Base-by-base conservation (phyloP, 2,888 invertebrate genomes). In the Ichneumon xanthorius region DNA sequence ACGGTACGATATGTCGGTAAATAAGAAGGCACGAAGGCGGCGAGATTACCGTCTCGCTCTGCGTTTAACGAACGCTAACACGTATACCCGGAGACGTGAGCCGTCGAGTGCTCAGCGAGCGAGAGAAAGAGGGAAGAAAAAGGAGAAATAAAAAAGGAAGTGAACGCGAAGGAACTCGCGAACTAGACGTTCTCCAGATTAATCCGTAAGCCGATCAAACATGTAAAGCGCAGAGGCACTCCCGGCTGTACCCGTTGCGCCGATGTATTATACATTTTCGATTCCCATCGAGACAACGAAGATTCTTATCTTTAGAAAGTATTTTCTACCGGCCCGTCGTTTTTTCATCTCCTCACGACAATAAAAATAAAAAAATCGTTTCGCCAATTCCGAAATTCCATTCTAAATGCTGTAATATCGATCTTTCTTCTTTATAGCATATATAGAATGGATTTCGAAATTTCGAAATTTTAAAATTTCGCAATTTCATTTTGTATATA, bases 51-150 rank as follows among this genome's bases (percentile, higher is more conserved):
- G 45, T 45, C 45, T 40, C 9, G 40, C 40, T 45, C 14, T 45
- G 14, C 26, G 58, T 58, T 58, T 58, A 58, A 58, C 58, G 58
- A 58, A 58, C 58, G 26, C 58, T 26, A 58, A 58, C 58, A 58
- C 58, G 58, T 58, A 22, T 11, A 22, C 11, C 9, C 58, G 58
- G 19, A 26, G 58, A 58, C 58, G 26, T 4, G 22, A 11, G 58
- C 26, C 58, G 58, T 58, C 26, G 58, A 11, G 26, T 14, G 7
- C 40, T 16, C 19, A 0, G 67, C 22, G n/a, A n/a, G 16, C 67
- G 40, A 37, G 40, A 45, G 5, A 40, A 67, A 37, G 67, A 67
- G 19, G 9, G 11, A 67, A 7, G 19, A 16, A 33, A 40, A 40
- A 45, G 16, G 22, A 19, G 11, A 37, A 65, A 63, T 40, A 37